Evolutionary conservation across 2,797 vertebrate species (phyloP), one percentile per base, ranked within the genome.

Genomic region (Petrocephalus schoutedeni): DNA sequence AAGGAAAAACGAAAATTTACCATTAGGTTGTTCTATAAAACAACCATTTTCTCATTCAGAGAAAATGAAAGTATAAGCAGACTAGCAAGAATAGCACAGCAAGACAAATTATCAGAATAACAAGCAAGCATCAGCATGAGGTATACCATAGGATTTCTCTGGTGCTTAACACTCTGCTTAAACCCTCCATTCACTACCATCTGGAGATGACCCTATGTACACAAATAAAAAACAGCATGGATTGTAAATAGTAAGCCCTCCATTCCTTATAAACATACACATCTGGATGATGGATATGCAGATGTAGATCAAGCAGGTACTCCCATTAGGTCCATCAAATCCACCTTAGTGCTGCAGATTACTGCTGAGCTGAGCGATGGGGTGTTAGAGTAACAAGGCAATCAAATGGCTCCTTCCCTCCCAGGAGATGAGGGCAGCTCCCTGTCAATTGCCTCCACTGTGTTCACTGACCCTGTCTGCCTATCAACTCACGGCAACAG

Each of bases 221-320:
- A 83, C 85, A 87, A 19, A 85, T 80, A 89, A 61, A 28, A 16
- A 88, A 89, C 57, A 85, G 83, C 71, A 77, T 71, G 82, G 54
- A 87, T 61, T 61, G 90, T 90, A 91, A 90, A 90, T 89, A 91
- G 91, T 88, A 90, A 89, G 88, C 58, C 80, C n/a, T 2, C 80
- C 80, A 83, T 45, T 45, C n/a, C 21, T n/a, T 23, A 45, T 14
- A 85, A 58, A 56, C 45, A 53, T 77, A 87, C 87, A 80, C 87
- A 67, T 5, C 49, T 19, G 32, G 57, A 83, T 19, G 23, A 53
- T 16, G 21, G 12, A 28, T 56, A 32, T 53, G 82, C 49, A 84
- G 82, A 53, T 54, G 82, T 21, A 84, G 12, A 84, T 23, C 49
- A 83, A 83, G 12, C 82, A 84, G 53, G 10, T 84, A 56, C 53